phyloP scores from a whole-genome alignment of 2,888 invertebrate genomes.

The Apantesis nais region DNA sequence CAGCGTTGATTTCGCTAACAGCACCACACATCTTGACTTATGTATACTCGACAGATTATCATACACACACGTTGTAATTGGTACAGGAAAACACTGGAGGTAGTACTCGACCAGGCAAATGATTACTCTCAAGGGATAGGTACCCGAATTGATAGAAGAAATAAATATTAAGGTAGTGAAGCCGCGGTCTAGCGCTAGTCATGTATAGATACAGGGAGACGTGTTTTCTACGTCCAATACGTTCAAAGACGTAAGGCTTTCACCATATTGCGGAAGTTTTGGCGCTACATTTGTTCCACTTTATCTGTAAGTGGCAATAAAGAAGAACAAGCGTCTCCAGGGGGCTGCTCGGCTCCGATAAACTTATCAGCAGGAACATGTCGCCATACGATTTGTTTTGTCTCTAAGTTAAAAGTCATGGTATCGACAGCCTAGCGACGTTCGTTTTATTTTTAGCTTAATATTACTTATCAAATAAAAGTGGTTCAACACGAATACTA shows the following conservation, averaged over 20 bases:
- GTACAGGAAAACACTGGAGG: no score
- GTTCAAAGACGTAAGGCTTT: conserved; percentile 8
- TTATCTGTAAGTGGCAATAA: conserved; percentile 3
- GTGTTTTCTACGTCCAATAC: background rate
- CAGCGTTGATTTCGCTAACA: no score
- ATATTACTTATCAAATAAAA: background rate
- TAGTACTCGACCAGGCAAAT: no score
- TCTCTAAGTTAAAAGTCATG: background rate
- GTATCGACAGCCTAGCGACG: background rate
- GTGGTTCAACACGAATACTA: no score
- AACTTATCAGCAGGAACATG: background rate
- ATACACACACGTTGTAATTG: no score
- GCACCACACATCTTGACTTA: no score
- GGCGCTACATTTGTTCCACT: conserved; percentile 2
- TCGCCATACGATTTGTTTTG: background rate
- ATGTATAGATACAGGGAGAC: background rate
- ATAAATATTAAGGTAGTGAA: background rate
- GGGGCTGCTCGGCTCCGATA: background rate
- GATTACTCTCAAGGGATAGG: no score
- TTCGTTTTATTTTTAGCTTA: background rate
- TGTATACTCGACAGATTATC: no score
- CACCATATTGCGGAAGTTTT: background rate
- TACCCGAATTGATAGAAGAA: background rate
- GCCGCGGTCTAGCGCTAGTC: background rate
- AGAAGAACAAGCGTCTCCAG: background rate